Conservation (phyloP, 2,888 invertebrate genomes). For the Flexamia atlantica region DNA sequence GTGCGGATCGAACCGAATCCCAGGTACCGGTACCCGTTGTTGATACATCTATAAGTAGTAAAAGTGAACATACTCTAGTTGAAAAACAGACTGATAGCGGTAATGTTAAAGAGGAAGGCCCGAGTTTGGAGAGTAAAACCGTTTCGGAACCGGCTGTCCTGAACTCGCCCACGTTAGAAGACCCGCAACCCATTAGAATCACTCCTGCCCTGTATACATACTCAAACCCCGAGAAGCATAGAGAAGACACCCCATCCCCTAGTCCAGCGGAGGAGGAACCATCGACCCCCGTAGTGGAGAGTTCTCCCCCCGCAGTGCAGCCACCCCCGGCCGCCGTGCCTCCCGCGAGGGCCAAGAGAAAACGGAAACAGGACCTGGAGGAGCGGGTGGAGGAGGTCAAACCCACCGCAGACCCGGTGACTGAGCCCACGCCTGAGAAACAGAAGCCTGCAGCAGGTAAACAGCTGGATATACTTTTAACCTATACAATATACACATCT, state of each 20-base stretch:
- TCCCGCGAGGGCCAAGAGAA: constrained; percentile 60
- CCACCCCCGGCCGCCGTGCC: constrained; percentile 44
- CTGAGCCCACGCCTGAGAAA: constrained; percentile 37
- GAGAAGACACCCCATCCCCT: constrained; percentile 75
- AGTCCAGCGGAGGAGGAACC: constrained; percentile 72
- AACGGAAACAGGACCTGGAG: constrained; percentile 62
- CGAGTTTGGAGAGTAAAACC: constrained; percentile 56
- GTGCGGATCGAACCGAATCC: constrained; percentile 49
- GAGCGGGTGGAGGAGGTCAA: constrained; percentile 50
- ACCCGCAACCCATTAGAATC: constrained; percentile 84
- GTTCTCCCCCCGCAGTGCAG: constrained; percentile 53
- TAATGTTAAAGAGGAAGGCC: constrained; percentile 51
- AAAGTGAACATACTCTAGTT: constrained; percentile 52
- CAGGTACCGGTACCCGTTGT: constrained; percentile 46
- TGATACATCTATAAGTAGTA: constrained; percentile 56
- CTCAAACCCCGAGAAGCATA: constrained; percentile 84
- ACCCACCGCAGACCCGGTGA: not conserved
- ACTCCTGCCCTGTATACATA: constrained; percentile 88
- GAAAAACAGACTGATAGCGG: constrained; percentile 47
- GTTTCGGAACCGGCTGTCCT: constrained; percentile 54
- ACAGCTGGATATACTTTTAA: no score
- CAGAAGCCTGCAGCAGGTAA: constrained; percentile 52
- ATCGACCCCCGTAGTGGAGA: constrained; percentile 56
- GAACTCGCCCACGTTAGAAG: constrained; percentile 73
- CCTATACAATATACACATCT: no score